Percentiles rank a stretch among this genome's conserved stretches.
These are phyloP conservation scores for Ictidomys tridecemlineatus DNA, from an alignment of 2,113 vertebrate species.

Conservation along the genomic window DNA sequence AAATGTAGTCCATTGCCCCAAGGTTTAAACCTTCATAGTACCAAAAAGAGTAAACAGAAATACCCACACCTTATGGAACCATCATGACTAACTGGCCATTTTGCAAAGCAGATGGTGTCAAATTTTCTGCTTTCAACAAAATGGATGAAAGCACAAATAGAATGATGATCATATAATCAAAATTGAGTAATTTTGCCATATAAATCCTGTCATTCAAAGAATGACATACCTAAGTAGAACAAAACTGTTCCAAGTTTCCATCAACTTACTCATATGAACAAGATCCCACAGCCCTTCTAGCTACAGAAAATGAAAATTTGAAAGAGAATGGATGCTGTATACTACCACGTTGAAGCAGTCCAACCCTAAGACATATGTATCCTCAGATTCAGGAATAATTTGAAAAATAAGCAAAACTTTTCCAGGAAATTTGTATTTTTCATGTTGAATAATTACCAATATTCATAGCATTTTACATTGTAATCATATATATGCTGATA, in stretches of 20 bases:
- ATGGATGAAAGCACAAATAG: background rate
- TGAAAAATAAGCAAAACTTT: background rate
- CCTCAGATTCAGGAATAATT: background rate
- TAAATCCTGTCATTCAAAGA: slow-evolving; percentile 25
- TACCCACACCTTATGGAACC: background rate
- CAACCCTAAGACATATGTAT: background rate
- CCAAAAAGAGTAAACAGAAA: background rate
- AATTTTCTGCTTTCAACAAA: slow-evolving; percentile 29
- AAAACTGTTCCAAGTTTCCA: background rate
- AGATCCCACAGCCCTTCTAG: background rate
- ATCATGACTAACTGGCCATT: background rate
- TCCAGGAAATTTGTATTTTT: background rate
- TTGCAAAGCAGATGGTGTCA: background rate
- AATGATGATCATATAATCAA: background rate
- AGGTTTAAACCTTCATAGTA: background rate
- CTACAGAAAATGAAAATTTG: slow-evolving; percentile 9
- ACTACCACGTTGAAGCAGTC: background rate
- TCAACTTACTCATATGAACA: background rate
- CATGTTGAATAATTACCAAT: slow-evolving; percentile 47
- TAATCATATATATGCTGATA: background rate
- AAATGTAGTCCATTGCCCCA: background rate
- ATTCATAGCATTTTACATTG: slow-evolving; percentile 28
- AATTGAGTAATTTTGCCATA: background rate
- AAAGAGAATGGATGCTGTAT: slow-evolving; percentile 9
- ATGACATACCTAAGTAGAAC: background rate